These are phyloP conservation scores for Pterocles gutturalis DNA, from an alignment of 2,113 vertebrate genomes.

Conservation along the genomic window DNA sequence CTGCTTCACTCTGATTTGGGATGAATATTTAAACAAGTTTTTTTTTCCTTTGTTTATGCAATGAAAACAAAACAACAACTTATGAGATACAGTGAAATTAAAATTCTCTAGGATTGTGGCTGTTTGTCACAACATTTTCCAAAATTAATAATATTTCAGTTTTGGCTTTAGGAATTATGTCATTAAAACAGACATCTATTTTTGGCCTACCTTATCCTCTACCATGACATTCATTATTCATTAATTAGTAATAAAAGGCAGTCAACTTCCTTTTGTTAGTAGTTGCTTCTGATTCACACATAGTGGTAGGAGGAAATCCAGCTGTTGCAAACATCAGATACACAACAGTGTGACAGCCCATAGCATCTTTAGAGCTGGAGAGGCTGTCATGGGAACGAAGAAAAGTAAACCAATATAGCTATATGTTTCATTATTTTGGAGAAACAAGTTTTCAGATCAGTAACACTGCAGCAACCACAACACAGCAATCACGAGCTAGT, in stretches of 20 bases:
- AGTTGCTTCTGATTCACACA: constrained; percentile 40
- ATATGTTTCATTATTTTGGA: neutral
- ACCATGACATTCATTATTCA: neutral
- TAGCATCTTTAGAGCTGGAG: neutral
- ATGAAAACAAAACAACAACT: neutral
- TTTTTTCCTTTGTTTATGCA: neutral
- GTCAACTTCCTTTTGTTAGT: constrained; percentile 3
- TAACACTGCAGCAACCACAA: neutral
- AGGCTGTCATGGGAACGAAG: constrained; percentile 66
- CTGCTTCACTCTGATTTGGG: neutral
- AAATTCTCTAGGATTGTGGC: neutral
- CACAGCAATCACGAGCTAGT: neutral
- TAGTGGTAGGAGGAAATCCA: constrained; percentile 56
- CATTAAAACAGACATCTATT: neutral
- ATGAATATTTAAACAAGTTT: neutral
- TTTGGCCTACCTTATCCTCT: neutral
- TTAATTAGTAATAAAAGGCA: constrained; percentile 28
- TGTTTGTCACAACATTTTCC: neutral
- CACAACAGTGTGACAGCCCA: constrained; percentile 29
- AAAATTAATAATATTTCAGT: neutral
- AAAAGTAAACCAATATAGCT: constrained; percentile 4
- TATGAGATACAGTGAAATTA: neutral
- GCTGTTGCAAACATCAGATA: constrained; percentile 40
- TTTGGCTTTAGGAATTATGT: neutral
- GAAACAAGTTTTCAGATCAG: neutral